Percentiles rank a stretch among this genome's conserved stretches.
Evolutionary conservation across 2,797 vertebrate genomes (phyloP).

Genomic region (Oophaga sylvatica): DNA sequence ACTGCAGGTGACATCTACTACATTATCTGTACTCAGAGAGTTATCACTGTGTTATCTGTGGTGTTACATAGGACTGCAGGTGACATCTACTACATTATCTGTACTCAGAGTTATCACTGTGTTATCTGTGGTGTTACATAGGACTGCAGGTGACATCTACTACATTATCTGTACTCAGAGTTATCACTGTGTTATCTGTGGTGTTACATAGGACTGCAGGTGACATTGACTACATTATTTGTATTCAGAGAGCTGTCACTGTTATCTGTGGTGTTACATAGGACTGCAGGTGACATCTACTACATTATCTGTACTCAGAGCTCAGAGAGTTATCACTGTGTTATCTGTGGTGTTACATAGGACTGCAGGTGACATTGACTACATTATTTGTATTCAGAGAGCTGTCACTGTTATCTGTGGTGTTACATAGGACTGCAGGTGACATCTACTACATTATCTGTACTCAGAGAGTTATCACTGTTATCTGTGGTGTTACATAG

Average conservation of each 20-base stretch:
- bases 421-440: constrained; percentile 6
- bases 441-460: constrained; percentile 6
- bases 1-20: neutral
- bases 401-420: constrained; percentile 2
- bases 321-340: constrained; percentile 1
- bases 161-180: neutral
- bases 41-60: constrained; percentile 5
- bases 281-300: neutral
- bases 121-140: constrained; percentile 9
- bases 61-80: constrained; percentile 16
- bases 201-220: constrained; percentile 16
- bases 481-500: neutral
- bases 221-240: constrained; percentile 1
- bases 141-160: constrained; percentile 1
- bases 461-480: neutral
- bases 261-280: too few relatives aligned
- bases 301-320: neutral
- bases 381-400: neutral
- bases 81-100: neutral
- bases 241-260: neutral
- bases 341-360: neutral
- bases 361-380: neutral
- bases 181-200: constrained; percentile 1
- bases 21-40: neutral
- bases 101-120: neutral